phyloP scores from a whole-genome alignment of 2,888 invertebrate species.

The Leucophora obtusa region DNA sequence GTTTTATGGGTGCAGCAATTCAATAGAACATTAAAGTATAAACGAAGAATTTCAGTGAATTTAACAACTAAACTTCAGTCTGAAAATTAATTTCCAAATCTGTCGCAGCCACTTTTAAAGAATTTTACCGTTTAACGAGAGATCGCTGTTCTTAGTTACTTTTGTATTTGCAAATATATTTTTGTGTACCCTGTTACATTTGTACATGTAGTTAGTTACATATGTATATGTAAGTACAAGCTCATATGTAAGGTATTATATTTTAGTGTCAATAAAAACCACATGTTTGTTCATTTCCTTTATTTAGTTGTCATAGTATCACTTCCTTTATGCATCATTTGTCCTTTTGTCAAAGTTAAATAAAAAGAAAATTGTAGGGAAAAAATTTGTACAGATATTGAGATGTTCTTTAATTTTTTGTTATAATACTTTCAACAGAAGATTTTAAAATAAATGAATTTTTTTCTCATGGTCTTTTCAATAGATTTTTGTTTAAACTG shows the following conservation, averaged over 20 bases:
- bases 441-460: background rate
- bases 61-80: no score
- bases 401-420: background rate
- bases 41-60: no score
- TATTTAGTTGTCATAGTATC: constrained; percentile 30
- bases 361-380: background rate
- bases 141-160: background rate
- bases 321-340: constrained; percentile 9
- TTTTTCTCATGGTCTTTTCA: background rate
- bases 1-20: no score
- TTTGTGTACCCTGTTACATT: no score
- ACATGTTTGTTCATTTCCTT: constrained; percentile 47
- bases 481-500: background rate
- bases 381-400: background rate
- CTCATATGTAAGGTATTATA: background rate
- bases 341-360: constrained; percentile 27
- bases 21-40: no score
- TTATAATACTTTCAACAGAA: background rate
- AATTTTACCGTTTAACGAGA: background rate
- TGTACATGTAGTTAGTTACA: background rate
- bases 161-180: background rate
- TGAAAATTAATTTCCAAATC: no score
- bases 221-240: background rate
- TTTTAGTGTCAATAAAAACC: constrained; percentile 49
- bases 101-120: background rate